Evolutionary conservation across 2,113 vertebrate species (phyloP).

Genomic region (Nesoenas mayeri): DNA sequence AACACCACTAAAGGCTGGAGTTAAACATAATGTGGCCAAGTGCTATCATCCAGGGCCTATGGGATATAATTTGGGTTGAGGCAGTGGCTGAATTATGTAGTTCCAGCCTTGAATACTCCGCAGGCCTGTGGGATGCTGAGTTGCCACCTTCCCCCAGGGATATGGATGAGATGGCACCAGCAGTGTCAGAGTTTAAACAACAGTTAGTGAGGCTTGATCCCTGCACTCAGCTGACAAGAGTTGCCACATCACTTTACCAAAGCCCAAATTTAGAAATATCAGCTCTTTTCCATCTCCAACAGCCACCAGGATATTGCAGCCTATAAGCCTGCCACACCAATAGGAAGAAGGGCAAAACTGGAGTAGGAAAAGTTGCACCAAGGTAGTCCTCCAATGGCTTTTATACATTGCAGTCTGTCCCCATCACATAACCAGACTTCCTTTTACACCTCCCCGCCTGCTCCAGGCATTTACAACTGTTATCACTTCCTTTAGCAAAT

Average conservation of each 20-base stretch:
- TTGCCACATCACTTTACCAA: rapidly evolving
- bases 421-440: not conserved
- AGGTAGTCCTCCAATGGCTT: rapidly evolving
- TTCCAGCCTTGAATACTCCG: not conserved
- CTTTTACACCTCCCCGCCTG: rapidly evolving
- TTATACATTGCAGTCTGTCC: not conserved
- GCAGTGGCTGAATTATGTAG: not conserved
- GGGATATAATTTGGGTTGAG: not conserved
- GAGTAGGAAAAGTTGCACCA: not conserved
- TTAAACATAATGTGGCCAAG: not conserved
- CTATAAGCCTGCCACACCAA: not conserved
- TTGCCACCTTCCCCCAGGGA: not conserved
- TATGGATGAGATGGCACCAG: not conserved
- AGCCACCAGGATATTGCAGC: not conserved
- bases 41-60: not conserved
- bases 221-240: not conserved
- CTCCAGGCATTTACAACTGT: not conserved
- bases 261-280: not conserved
- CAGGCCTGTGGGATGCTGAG: not conserved
- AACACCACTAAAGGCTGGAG: not conserved
- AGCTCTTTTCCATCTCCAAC: not conserved
- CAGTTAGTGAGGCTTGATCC: not conserved
- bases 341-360: not conserved
- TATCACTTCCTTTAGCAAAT: not conserved
- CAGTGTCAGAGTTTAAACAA: not conserved